These are phyloP conservation scores for Chaetura pelagica DNA, from an alignment of 2,113 vertebrate species.

Conservation along the genomic window DNA sequence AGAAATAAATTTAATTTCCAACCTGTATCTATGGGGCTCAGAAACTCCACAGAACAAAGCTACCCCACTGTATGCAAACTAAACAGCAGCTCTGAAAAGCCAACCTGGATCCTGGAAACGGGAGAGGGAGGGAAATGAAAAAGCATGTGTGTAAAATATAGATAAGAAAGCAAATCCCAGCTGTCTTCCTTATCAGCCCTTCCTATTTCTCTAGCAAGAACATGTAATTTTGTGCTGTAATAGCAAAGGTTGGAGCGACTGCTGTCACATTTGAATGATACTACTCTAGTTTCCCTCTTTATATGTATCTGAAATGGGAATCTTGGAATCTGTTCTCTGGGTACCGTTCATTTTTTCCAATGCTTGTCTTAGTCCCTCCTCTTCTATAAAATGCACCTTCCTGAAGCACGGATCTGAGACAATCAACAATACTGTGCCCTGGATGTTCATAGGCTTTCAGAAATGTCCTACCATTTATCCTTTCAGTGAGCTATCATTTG, in stretches of 20 bases:
- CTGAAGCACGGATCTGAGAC: neutral
- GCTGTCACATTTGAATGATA: conserved; percentile 70
- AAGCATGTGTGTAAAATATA: conserved; percentile 66
- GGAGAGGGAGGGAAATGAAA: conserved; percentile 35
- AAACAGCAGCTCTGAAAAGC: neutral
- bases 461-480: neutral
- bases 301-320: conserved; percentile 65
- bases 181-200: conserved; percentile 71
- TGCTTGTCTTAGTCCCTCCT: conserved; percentile 20
- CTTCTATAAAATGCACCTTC: neutral
- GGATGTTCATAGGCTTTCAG: neutral
- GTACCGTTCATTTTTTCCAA: neutral
- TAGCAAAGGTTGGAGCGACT: conserved; percentile 72
- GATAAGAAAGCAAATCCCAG: conserved; percentile 76
- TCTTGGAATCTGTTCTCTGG: conserved; percentile 37
- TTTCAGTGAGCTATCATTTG: neutral
- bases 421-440: neutral
- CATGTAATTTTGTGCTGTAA: conserved; percentile 70
- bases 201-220: conserved; percentile 66
- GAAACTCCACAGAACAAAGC: neutral
- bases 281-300: conserved; percentile 24
- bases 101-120: conserved; percentile 14
- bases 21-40: neutral
- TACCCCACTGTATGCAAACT: conserved; percentile 15
- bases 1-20: neutral